Evolutionary conservation across 2,113 vertebrate genomes (phyloP).

Genomic region (Myrmecobius fasciatus): DNA sequence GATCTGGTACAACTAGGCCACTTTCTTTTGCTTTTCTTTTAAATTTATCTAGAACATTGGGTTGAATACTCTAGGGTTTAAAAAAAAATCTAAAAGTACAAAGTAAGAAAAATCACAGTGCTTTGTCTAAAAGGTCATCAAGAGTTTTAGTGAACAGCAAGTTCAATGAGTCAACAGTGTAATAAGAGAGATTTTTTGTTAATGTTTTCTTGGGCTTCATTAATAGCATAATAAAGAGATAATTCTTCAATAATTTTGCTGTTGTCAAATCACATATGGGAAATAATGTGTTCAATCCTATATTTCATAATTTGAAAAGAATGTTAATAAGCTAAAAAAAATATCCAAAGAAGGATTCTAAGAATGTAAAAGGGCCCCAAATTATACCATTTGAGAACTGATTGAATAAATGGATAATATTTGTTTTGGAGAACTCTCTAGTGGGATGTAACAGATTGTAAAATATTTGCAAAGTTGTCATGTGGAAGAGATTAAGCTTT

Average conservation of each 20-base stretch:
- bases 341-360: not conserved
- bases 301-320: not conserved
- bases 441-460: not conserved
- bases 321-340: not conserved
- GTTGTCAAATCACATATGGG: not conserved
- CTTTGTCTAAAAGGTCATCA: not conserved
- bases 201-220: not conserved
- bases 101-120: not conserved
- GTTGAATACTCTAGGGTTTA: not conserved
- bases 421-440: not conserved
- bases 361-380: not conserved
- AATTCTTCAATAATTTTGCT: not conserved
- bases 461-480: not conserved
- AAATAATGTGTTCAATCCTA: not conserved
- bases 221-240: not conserved
- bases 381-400: not conserved
- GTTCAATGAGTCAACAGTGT: not conserved
- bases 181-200: not conserved
- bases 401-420: not conserved
- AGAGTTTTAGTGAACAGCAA: not conserved
- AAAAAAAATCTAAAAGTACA: not conserved
- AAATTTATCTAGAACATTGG: not conserved
- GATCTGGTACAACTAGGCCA: not conserved
- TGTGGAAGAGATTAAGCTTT: not conserved
- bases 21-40: not conserved